Evolutionary conservation across 1,140 invertebrate species (phyloP), one percentile per base, ranked within the genome.

Genomic region (Drosophila simulans): DNA sequence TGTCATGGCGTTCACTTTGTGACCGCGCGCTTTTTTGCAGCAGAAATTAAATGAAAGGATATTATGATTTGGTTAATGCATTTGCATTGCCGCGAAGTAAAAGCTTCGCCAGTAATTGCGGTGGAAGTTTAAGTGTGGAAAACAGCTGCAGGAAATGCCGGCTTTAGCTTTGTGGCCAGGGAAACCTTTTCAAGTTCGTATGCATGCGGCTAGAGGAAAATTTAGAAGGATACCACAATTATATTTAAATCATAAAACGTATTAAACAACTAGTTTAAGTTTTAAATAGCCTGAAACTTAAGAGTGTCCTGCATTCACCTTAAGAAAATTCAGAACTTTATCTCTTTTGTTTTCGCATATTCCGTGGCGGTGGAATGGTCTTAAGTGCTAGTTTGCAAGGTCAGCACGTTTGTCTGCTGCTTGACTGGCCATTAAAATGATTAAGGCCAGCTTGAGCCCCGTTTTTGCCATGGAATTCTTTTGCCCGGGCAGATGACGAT

Each of bases 401-500:
- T 63, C 64, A 76, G 58, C 77, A 85, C 77, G 82, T 86, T 59
- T 62, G 40, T 45, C 49, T 65, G 8, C 20, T 17, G 49, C 60
- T 65, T 68, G 49, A 42, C 34, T 49, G 60, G 55, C 56, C 63
- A 86, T 77, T 81, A 48, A 78, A 77, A 71, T 78, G 79, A 63
- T 62, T 65, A 59, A 83, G 72, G 72, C 49, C 46, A 64, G 37
- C 57, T 77, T 57, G 31, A 53, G 65, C 65, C 60, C 68, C 72
- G 65, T 70, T 80, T 80, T 56, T 42, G 12, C 12, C n/a, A 71
- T 68, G 51, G 45, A 54, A 66, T 72, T 70, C 25, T 60, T 62
- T 43, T 56, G 8, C 25, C 22, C 46, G 45, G 43, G 52, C 49
- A 71, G 58, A 71, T 79, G 58, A 74, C 56, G 51, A 65, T 62